A percentile compares a stretch with the other conserved stretches of the same genome.
Conservation (phyloP, 2,113 vertebrate genomes). For the Poeciliopsis occidentalis region DNA sequence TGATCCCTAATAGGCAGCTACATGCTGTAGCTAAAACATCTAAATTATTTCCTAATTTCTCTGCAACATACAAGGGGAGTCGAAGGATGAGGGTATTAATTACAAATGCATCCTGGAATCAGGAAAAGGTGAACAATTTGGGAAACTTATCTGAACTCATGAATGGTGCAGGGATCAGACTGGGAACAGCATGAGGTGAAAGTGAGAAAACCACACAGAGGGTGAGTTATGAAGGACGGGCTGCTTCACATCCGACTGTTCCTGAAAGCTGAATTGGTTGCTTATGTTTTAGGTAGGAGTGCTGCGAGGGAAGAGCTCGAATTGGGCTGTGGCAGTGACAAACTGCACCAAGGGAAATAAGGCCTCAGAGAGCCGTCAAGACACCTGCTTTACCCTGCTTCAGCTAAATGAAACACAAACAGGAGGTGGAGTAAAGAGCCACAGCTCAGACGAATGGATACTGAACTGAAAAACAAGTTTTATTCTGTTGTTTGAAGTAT, state of each 20-base stretch:
- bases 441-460: slow-evolving; percentile 28
- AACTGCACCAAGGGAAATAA: slow-evolving; percentile 59
- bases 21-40: slow-evolving; percentile 70
- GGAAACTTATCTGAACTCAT: slow-evolving; percentile 51
- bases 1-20: slow-evolving; percentile 71
- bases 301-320: slow-evolving; percentile 9
- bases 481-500: slow-evolving; percentile 18
- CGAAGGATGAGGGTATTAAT: slow-evolving; percentile 71
- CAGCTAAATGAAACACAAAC: slow-evolving; percentile 67
- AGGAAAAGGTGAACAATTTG: slow-evolving; percentile 33
- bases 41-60: slow-evolving; percentile 79
- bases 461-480: slow-evolving; percentile 3
- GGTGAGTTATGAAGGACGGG: slow-evolving; percentile 25
- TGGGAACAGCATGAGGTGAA: slow-evolving; percentile 25
- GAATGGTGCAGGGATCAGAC: slow-evolving; percentile 21
- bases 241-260: slow-evolving; percentile 20
- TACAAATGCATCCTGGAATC: slow-evolving; percentile 72
- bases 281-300: slow-evolving; percentile 65
- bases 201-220: slow-evolving; percentile 36
- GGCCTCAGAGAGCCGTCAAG: slow-evolving; percentile 63
- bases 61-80: slow-evolving; percentile 63
- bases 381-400: slow-evolving; percentile 73
- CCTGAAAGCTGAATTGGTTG: slow-evolving; percentile 51
- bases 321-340: slow-evolving; percentile 68
- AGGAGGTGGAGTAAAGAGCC: slow-evolving; percentile 34